Evolutionary conservation across 2,797 vertebrate genomes (phyloP).

Genomic region (Phoebastria nigripes): DNA sequence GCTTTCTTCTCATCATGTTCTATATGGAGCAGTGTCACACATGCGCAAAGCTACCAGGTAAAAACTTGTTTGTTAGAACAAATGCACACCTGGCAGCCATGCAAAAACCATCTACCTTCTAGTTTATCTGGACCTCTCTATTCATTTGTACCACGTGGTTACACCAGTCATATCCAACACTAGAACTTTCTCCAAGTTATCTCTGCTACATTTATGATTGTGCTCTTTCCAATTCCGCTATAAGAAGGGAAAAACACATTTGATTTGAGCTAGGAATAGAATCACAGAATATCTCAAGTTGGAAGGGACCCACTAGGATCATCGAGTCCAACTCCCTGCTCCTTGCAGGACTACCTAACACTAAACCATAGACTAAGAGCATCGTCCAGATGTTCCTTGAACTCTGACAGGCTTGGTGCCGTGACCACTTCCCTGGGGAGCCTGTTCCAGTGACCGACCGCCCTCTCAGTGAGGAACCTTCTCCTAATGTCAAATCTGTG

Average conservation of each 20-base stretch:
- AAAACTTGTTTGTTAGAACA: background rate
- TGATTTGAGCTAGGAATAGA: background rate
- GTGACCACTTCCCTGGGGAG: background rate
- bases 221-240: background rate
- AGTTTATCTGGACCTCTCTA: background rate
- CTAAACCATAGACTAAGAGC: background rate
- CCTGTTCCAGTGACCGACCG: rapidly evolving
- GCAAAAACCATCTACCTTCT: background rate
- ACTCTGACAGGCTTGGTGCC: background rate
- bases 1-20: background rate
- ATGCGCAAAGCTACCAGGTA: background rate
- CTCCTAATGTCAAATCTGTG: background rate
- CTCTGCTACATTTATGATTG: background rate
- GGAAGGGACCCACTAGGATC: background rate
- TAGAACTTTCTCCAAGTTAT: background rate
- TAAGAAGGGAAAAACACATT: background rate
- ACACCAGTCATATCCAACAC: background rate
- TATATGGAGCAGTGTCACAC: background rate
- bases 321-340: background rate
- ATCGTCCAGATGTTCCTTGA: background rate
- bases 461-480: background rate
- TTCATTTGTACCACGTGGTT: background rate
- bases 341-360: background rate
- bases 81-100: background rate
- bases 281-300: background rate